Conservation (phyloP, 2,113 vertebrate genomes). For the Catharus minimus region DNA sequence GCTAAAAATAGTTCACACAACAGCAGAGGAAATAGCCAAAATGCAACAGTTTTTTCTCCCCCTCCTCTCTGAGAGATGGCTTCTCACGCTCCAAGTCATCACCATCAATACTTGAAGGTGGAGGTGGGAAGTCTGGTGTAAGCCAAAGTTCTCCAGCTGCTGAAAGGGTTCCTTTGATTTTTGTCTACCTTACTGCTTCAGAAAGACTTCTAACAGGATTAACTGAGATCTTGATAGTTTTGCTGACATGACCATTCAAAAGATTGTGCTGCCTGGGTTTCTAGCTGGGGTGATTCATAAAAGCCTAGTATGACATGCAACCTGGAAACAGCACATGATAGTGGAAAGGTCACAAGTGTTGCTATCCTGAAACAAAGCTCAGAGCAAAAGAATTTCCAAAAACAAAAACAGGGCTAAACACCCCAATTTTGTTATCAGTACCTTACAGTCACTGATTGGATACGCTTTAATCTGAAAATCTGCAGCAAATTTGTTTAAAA, state of each 20-base stretch:
- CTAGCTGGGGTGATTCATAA: not conserved
- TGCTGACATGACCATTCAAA: not conserved
- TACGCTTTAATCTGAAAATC: not conserved
- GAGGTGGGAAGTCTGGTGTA: not conserved
- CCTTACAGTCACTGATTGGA: not conserved
- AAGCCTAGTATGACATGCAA: not conserved
- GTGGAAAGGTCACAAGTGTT: not conserved
- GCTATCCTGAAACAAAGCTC: not conserved
- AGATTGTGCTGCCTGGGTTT: not conserved
- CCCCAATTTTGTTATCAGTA: not conserved
- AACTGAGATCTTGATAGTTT: not conserved
- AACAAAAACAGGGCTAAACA: fast-evolving
- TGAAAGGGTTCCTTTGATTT: not conserved
- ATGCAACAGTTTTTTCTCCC: fast-evolving
- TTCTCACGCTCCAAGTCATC: not conserved
- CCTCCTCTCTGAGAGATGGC: not conserved
- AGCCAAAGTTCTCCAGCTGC: not conserved
- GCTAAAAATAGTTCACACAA: not conserved
- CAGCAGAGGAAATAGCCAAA: not conserved
- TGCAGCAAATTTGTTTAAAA: not conserved
- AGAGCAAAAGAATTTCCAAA: not conserved
- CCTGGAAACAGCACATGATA: fast-evolving
- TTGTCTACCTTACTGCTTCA: not conserved
- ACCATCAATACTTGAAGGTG: not conserved
- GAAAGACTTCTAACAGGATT: not conserved